A percentile compares a stretch with the other conserved stretches of the same genome.
These are phyloP conservation scores for Centropyge bicolor DNA, from an alignment of 2,797 vertebrate genomes.

Conservation along the genomic window DNA sequence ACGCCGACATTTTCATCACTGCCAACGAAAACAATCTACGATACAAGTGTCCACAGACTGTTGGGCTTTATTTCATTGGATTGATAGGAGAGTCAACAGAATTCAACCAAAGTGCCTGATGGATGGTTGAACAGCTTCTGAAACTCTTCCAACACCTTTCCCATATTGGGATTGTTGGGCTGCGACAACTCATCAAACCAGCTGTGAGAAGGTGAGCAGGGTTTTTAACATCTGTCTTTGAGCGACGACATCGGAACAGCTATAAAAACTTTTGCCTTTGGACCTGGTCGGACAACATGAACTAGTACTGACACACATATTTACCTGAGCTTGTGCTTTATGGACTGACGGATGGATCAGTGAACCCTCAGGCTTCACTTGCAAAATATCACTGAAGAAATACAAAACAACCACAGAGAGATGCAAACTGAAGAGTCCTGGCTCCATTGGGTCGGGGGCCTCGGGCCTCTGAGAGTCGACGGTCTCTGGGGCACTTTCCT, in stretches of 20 bases:
- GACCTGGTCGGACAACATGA: too few relatives aligned
- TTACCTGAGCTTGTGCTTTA: too few relatives aligned
- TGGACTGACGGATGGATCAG: too few relatives aligned
- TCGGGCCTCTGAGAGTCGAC: not conserved
- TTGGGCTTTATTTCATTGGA: not conserved
- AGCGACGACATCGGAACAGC: not conserved
- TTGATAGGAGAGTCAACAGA: not conserved
- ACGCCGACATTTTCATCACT: not conserved
- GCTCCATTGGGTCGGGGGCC: too few relatives aligned
- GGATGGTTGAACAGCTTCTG: not conserved
- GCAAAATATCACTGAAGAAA: not conserved
- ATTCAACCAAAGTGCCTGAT: not conserved
- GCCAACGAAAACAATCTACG: not conserved
- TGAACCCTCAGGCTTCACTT: too few relatives aligned
- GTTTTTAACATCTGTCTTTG: not conserved
- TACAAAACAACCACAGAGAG: not conserved
- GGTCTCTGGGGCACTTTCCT: too few relatives aligned
- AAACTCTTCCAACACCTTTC: not conserved
- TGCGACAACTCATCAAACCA: too few relatives aligned
- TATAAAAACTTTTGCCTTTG: not conserved
- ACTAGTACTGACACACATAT: too few relatives aligned
- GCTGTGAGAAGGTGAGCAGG: not conserved
- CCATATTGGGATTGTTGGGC: not conserved
- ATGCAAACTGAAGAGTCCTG: not conserved
- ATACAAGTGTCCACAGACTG: not conserved